Evolutionary conservation across 1,140 invertebrate species (phyloP), one percentile per base, ranked within the genome.

Genomic region (Oryctes rhinoceros): DNA sequence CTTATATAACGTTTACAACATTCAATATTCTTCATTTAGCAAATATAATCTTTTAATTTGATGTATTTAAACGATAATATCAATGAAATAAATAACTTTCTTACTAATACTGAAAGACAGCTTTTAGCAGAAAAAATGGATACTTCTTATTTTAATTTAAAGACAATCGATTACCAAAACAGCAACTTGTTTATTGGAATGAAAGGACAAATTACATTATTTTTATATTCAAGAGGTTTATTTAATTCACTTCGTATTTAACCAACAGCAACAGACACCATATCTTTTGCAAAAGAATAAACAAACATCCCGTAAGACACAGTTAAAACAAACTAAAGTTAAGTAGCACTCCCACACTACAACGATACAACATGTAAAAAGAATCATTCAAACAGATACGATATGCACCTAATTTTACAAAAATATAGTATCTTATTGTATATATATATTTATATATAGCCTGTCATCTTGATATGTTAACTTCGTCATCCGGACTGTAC

Each of bases 341-440:
- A 44, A 44, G 39, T 44, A 44, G 39, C 39, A 44, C 39, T 44
- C 13, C 15, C 53, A 62, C 53, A 20, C 4, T 18, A 20, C 53
- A 62, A 24, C n/a, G 30, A 67, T 20, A 71, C 65, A 71, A 35
- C 24, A 71, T 10, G 37, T 71, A 35, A 59, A 59, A 59, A 18
- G 18, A 30, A 35, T 35, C 5, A 37, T 71, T 24, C 65, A 71
- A 71, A 71, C 15, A 62, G 24, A 30, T 30, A 71, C 24, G 39
- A 35, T 35, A 15, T 71, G 65, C 65, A 71, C 65, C 35, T 71
- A 71, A 71, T 71, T 71, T 71, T 71, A 71, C 65, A 71, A 71
- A 71, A 71, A 71, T 71, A 71, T 71, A 59, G 15, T 6, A 71
- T 71, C 65, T 71, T 37, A 71, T 71, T 18, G 15, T 71, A 35